These are phyloP conservation scores for Illadopsis cleaveri DNA, from an alignment of 2,113 vertebrate genomes.

Conservation along the genomic window DNA sequence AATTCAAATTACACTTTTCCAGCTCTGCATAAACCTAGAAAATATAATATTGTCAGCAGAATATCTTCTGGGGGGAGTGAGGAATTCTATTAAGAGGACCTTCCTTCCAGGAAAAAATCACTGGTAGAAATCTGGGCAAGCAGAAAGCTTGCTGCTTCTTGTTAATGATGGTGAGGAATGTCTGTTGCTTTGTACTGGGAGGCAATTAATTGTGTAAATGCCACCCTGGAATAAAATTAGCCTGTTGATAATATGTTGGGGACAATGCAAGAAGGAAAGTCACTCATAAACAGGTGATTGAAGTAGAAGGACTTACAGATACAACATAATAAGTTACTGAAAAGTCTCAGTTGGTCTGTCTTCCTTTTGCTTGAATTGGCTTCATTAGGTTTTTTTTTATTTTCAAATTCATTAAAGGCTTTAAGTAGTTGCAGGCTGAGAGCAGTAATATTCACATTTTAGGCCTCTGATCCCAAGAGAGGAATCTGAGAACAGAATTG, in stretches of 20 bases:
- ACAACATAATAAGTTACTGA: background rate
- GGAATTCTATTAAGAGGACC: background rate
- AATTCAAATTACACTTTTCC: background rate
- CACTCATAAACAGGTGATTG: background rate
- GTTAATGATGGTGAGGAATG: background rate
- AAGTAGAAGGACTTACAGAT: background rate
- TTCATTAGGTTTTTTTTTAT: background rate
- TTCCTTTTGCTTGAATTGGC: background rate
- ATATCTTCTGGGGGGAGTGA: background rate
- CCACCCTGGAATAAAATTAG: background rate
- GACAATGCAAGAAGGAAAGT: background rate
- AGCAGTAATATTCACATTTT: background rate
- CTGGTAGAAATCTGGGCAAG: background rate
- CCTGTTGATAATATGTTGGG: background rate
- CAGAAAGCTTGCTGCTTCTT: background rate
- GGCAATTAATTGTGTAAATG: background rate
- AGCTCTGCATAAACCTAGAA: background rate
- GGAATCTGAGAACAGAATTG: background rate
- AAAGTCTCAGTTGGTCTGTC: background rate
- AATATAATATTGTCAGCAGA: background rate
- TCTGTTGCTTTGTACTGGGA: background rate
- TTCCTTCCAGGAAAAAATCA: background rate
- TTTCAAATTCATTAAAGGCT: background rate
- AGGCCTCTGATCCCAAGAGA: background rate
- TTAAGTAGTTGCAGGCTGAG: background rate